Evolutionary conservation across 2,797 vertebrate genomes (phyloP), one percentile per base, ranked within the genome.

Genomic region (Gallinago solitaria): DNA sequence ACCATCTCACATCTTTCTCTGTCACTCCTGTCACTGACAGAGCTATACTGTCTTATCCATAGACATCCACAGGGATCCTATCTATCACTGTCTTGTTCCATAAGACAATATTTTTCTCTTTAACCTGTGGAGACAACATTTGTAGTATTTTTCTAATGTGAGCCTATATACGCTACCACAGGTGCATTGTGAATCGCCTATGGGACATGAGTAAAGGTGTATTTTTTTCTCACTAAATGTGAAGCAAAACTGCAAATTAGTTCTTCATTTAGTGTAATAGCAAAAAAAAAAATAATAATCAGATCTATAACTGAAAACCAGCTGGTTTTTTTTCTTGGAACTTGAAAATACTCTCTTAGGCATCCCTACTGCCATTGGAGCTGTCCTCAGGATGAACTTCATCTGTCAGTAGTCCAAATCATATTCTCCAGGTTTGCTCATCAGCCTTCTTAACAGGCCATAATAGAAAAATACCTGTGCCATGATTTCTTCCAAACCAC

Each of bases 161-260:
- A 60, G 5, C 8, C 2, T 25, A 39, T 0, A 20, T 21, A 23
- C 4, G 27, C 24, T 50, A 20, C n/a, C 3, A 2, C 39, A 89
- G 25, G 7, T 43, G 5, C 12, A 9, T 27, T 63, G 13, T 47
- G 47, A 81, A 41, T 47, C 6, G 21, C 20, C 16, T 51, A 9
- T 25, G 35, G 35, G 21, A 78, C 21, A 27, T 11, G 14, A 63
- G 32, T 27, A 77, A 64, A 74, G 2, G 11, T 54, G 25, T 30
- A 16, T 30, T 63, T 60, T 92, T 92, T 81, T 47, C 25, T 41
- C 25, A 70, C 33, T 33, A 45, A 74, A 41, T 23, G 4, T 64
- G 32, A 89, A 88, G 59, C 4, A 12, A 67, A 81, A 9, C 6
- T 51, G 8, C 12, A 60, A 59, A 35, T 32, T 64, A 1, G 3